Percentiles rank a stretch among this genome's conserved stretches.
Evolutionary conservation across 2,113 vertebrate species (phyloP).

Genomic region (Bolborhynchus lineola): DNA sequence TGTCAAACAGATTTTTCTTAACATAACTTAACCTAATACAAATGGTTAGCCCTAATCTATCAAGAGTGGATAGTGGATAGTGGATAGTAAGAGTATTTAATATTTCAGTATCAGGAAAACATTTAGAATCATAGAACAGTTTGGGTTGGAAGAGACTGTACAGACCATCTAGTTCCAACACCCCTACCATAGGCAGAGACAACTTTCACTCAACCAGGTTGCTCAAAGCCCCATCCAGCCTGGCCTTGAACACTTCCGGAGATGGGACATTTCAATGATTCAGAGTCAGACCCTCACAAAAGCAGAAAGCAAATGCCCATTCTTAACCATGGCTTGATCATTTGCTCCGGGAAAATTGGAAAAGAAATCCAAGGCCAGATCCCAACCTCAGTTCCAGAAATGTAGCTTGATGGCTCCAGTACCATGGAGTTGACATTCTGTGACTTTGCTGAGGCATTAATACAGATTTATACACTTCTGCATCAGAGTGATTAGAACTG

Average conservation of each 20-base stretch:
- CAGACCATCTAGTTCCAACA: neutral
- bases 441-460: neutral
- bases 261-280: neutral
- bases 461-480: neutral
- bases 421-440: neutral
- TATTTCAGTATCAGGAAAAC: neutral
- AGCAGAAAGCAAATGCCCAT: neutral
- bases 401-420: neutral
- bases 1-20: neutral
- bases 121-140: neutral
- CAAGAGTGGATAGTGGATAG: neutral
- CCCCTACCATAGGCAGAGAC: neutral
- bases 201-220: neutral
- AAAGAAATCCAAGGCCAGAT: neutral
- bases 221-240: neutral
- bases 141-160: neutral
- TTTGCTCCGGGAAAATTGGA: neutral
- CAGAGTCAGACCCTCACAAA: neutral
- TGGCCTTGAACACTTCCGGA: neutral
- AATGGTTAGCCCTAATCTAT: neutral
- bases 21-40: neutral
- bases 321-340: neutral
- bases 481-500: neutral
- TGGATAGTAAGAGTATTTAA: neutral
- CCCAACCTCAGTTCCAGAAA: neutral